Evolutionary conservation across 2,113 vertebrate genomes (phyloP).

Genomic region (Donacobius atricapilla): DNA sequence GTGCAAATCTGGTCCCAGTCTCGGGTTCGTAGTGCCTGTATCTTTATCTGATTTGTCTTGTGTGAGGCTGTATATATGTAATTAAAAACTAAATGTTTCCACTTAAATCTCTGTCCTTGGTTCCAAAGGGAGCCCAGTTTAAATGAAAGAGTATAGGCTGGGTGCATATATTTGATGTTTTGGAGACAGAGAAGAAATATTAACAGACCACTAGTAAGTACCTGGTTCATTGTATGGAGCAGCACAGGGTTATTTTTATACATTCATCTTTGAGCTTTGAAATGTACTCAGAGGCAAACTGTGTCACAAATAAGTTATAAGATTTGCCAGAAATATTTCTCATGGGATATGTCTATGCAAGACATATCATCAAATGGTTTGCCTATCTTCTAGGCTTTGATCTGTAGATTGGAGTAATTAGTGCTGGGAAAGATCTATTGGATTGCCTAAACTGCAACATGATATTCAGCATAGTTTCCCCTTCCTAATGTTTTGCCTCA

Average conservation of each 20-base stretch:
- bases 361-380: not conserved
- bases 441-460: not conserved
- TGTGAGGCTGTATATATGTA: not conserved
- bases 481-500: not conserved
- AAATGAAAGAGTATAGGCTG: not conserved
- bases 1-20: not conserved
- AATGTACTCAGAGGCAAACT: not conserved
- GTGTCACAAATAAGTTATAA: not conserved
- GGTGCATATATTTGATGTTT: not conserved
- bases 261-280: not conserved
- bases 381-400: not conserved
- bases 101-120: not conserved
- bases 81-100: not conserved
- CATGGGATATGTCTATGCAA: not conserved
- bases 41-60: not conserved
- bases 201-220: not conserved
- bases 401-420: not conserved
- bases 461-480: not conserved
- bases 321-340: not conserved
- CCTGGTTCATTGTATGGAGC: not conserved
- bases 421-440: not conserved
- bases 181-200: not conserved
- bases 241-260: not conserved
- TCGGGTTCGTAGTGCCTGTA: fast-evolving
- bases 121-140: not conserved